Conservation (phyloP, 1,140 invertebrate species). For the Plectus sambesii region DNA sequence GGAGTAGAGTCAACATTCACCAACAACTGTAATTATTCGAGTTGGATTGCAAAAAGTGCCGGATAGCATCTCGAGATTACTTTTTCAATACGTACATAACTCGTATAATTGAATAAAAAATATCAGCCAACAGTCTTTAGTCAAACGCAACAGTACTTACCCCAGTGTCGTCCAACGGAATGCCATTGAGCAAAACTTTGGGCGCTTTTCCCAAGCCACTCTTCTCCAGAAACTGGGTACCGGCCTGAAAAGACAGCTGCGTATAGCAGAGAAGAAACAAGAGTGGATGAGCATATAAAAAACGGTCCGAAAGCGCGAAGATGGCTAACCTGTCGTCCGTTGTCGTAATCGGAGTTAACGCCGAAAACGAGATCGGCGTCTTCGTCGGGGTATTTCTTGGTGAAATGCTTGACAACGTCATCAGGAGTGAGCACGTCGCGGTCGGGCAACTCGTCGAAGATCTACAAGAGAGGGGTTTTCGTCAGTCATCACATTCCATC, state of each 20-base stretch:
- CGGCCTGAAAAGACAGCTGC: slow-evolving; percentile 52
- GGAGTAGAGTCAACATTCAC: not conserved
- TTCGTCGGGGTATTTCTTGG: slow-evolving; percentile 56
- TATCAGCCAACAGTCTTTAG: slow-evolving; percentile 8
- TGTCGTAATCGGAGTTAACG: slow-evolving; percentile 78
- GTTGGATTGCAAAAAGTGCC: too few relatives aligned
- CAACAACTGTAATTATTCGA: too few relatives aligned
- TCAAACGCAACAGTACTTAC: slow-evolving; percentile 39
- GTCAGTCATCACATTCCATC: too few relatives aligned
- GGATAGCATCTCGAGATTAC: too few relatives aligned
- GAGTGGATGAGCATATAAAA: slow-evolving; percentile 1
- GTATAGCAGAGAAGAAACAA: slow-evolving; percentile 7
- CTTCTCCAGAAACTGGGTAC: slow-evolving; percentile 68
- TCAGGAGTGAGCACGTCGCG: slow-evolving; percentile 52
- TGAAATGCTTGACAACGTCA: slow-evolving; percentile 61
- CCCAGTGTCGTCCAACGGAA: slow-evolving; percentile 62
- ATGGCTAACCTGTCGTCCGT: slow-evolving; percentile 58
- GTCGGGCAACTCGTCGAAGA: slow-evolving; percentile 32
- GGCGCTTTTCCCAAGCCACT: slow-evolving; percentile 60
- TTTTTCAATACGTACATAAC: too few relatives aligned
- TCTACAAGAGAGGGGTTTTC: too few relatives aligned
- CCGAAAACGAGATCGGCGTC: slow-evolving; percentile 69
- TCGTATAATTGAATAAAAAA: slow-evolving; percentile 17
- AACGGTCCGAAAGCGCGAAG: too few relatives aligned
- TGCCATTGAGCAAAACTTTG: slow-evolving; percentile 78